Evolutionary conservation across 2,888 invertebrate species (phyloP).

Genomic region (Gymnosoma rotundatum): DNA sequence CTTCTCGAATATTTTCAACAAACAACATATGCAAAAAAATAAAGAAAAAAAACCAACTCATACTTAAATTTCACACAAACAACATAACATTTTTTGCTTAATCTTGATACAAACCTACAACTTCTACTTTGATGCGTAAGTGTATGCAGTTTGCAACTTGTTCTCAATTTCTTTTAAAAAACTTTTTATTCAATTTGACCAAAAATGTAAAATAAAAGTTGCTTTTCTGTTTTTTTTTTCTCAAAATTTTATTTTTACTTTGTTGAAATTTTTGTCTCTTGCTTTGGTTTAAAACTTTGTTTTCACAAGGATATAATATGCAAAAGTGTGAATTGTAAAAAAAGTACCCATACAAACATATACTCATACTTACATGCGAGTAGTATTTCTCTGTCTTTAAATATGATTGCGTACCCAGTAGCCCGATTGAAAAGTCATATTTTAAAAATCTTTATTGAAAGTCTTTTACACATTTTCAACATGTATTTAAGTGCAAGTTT

Average conservation of each 20-base stretch:
- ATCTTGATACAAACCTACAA: not conserved
- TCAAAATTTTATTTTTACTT: not conserved
- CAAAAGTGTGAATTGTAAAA: slow-evolving; percentile 19
- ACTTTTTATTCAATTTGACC: slow-evolving; percentile 57
- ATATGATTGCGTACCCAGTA: not conserved
- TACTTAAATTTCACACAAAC: slow-evolving; percentile 29
- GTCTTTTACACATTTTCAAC: not conserved
- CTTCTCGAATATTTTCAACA: no score
- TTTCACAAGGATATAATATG: slow-evolving; percentile 45
- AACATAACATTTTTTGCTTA: not conserved
- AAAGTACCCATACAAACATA: not conserved
- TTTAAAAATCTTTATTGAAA: slow-evolving; percentile 39
- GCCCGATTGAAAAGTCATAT: slow-evolving; percentile 31
- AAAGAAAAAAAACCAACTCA: not conserved
- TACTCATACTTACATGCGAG: not conserved
- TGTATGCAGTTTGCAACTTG: slow-evolving; percentile 3
- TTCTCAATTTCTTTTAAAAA: slow-evolving; percentile 7
- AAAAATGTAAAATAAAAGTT: slow-evolving; percentile 36
- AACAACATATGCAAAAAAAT: slow-evolving; percentile 4
- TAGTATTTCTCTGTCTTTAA: not conserved
- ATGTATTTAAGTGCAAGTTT: slow-evolving; percentile 43
- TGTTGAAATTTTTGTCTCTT: not conserved
- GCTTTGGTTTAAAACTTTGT: slow-evolving; percentile 50
- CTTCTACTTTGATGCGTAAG: not conserved
- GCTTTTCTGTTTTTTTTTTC: not conserved